Evolutionary conservation across 2,113 vertebrate species (phyloP), one percentile per base, ranked within the genome.

Genomic region (Spea bombifrons): DNA sequence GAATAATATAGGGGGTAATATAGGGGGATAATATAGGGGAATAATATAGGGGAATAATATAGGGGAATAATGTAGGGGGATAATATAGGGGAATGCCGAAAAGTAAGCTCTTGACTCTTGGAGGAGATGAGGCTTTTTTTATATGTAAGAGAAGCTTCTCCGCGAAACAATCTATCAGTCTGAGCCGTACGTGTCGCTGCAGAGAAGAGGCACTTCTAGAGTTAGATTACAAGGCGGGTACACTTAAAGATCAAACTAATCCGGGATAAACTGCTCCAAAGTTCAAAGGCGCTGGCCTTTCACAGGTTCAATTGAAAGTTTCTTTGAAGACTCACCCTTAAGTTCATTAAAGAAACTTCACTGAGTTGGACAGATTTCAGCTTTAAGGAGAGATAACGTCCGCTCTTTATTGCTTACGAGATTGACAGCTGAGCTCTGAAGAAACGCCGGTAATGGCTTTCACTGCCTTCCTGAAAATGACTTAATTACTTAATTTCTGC

Each of bases 301-400:
- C 76, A 66, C 76, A 84, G 83, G 85, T 88, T 90, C 84, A 85
- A 85, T 82, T 86, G 86, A 86, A 90, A 86, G 83, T 80, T 87
- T 88, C 92, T 95, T 95, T 94, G 92, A 94, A 94, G 92, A 88
- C 78, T 76, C 86, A 86, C 88, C 89, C 88, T 90, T 86, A 89
- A 87, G 91, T 94, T 95, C 91, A 94, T 94, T 94, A 92, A 92
- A 92, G 87, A 92, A 91, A 94, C 90, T 92, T 92, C 87, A 83
- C 80, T 83, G 86, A 88, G 88, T 90, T 92, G 86, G 91, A 90
- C 82, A 86, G 87, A 87, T 90, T 89, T 88, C 76, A 85, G 76
- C 87, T 90, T 92, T 88, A 86, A 88, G 89, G 2, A 30, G 89
- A 90, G 61, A 92, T 93, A 92, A 89, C 84, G 81, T 48, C 6